Base-by-base conservation (phyloP, 2,797 vertebrate genomes). In the Chromobotia macracanthus region DNA sequence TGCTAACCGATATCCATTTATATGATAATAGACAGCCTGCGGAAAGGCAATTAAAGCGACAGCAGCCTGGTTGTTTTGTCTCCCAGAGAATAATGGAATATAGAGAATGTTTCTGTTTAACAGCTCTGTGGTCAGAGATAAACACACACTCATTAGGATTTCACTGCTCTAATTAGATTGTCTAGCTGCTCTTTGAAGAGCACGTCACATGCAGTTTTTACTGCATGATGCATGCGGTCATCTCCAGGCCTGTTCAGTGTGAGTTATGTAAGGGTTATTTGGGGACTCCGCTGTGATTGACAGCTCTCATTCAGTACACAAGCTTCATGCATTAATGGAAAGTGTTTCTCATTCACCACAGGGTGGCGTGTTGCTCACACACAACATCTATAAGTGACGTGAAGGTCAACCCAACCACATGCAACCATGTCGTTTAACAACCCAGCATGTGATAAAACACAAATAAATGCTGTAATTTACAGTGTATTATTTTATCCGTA, bases 11-110 rank as follows among this genome's bases (percentile, higher is more conserved):
- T 81, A 76, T 81, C 76, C 66, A 83, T 85, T 81, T 73, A 85
- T 81, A 83, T 84, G 83, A 86, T 86, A 83, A 84, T 81, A 75
- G 81, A 71, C 63, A 69, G 79, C 81, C 60, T 13, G 75, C 81
- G 64, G 79, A 82, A 81, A 81, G 63, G n/a, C 83, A 82, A 84
- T 86, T 86, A 83, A 83, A 82, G 51, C 79, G 85, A 84, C 85
- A 84, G 83, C 71, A 73, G 82, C 83, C 83, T 79, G 79, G 75
- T 79, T 79, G 83, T 83, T 81, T 81, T 84, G 81, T 81, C 79
- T 81, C 15, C 3, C 19, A 67, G 66, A 77, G 76, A 81, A 80
- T 83, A 84, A 84, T 86, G 69, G 75, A 72, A 71, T 81, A 66
- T 77, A 68, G 68, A 25, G 60, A 77, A 72, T 77, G 73, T 25